These are phyloP conservation scores for Horisme vitalbata DNA, from an alignment of 2,888 invertebrate genomes.

Conservation along the genomic window DNA sequence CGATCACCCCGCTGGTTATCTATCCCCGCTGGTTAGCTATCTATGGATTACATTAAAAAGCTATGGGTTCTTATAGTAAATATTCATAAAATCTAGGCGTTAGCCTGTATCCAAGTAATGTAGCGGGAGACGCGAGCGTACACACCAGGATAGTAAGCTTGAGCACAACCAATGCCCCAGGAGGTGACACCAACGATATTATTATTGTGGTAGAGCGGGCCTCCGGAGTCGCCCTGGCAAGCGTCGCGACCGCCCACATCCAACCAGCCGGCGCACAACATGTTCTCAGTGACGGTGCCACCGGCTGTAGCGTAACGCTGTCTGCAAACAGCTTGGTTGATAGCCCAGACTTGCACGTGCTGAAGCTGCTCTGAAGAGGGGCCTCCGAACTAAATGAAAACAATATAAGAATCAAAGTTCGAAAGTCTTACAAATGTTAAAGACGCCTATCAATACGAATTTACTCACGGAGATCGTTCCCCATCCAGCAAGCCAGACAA, in stretches of 20 bases:
- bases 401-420: too few relatives aligned
- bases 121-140: slow-evolving; percentile 40
- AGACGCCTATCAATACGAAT: background rate
- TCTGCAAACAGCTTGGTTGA: slow-evolving; percentile 40
- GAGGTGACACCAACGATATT: slow-evolving; percentile 45
- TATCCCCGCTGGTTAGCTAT: too few relatives aligned
- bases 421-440: too few relatives aligned
- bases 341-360: slow-evolving; percentile 45
- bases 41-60: background rate
- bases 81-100: slow-evolving; percentile 34
- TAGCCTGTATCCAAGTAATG: slow-evolving; percentile 44
- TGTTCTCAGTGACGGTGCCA: slow-evolving; percentile 36
- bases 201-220: slow-evolving; percentile 44
- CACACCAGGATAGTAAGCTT: slow-evolving; percentile 40
- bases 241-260: slow-evolving; percentile 45
- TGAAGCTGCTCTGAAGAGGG: slow-evolving; percentile 40
- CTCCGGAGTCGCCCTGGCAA: slow-evolving; percentile 48
- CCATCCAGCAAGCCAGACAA: slow-evolving; percentile 60
- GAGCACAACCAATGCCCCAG: slow-evolving; percentile 40
- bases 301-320: slow-evolving; percentile 28
- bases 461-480: slow-evolving; percentile 48
- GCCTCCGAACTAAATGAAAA: slow-evolving; percentile 36
- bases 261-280: slow-evolving; percentile 46
- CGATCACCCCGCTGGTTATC: too few relatives aligned
- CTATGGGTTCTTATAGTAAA: background rate